Conservation (phyloP, 2,888 invertebrate genomes). For the Hirtodrosophila duncani region DNA sequence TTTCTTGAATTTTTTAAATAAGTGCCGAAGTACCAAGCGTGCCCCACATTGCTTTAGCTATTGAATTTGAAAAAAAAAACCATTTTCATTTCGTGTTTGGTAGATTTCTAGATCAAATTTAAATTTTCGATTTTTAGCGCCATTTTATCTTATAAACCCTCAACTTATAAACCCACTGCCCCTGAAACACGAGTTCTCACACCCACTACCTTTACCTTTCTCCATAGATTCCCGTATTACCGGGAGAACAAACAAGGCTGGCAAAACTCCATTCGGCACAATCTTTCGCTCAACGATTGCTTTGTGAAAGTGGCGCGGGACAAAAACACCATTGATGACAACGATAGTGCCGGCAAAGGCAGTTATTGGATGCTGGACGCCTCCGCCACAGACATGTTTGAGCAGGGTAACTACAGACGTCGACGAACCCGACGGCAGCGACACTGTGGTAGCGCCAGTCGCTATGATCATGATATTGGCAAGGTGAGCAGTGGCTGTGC, state of each 20-base stretch:
- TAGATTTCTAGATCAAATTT: too few relatives aligned
- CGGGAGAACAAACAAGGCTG: conserved; percentile 90
- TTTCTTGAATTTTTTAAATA: too few relatives aligned
- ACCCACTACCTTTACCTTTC: too few relatives aligned
- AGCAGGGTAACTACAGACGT: conserved; percentile 90
- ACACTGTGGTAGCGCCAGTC: conserved; percentile 64
- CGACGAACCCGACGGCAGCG: conserved; percentile 83
- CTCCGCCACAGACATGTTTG: conserved; percentile 90
- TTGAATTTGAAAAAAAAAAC: too few relatives aligned
- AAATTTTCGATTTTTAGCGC: too few relatives aligned
- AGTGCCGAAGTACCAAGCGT: too few relatives aligned
- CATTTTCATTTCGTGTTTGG: too few relatives aligned
- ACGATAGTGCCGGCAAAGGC: conserved; percentile 82
- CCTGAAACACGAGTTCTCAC: too few relatives aligned
- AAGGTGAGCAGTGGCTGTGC: conserved; percentile 37
- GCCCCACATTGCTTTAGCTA: too few relatives aligned
- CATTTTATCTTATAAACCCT: too few relatives aligned
- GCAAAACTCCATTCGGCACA: conserved; percentile 91
- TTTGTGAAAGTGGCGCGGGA: conserved; percentile 85
- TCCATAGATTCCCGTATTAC: conserved; percentile 85
- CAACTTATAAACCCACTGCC: too few relatives aligned
- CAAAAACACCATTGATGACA: conserved; percentile 77
- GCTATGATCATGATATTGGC: conserved; percentile 54
- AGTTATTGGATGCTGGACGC: conserved; percentile 90
- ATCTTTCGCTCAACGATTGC: conserved; percentile 89